phyloP scores from a whole-genome alignment of 2,888 invertebrate genomes.

The Malthinus seriepunctatus region DNA sequence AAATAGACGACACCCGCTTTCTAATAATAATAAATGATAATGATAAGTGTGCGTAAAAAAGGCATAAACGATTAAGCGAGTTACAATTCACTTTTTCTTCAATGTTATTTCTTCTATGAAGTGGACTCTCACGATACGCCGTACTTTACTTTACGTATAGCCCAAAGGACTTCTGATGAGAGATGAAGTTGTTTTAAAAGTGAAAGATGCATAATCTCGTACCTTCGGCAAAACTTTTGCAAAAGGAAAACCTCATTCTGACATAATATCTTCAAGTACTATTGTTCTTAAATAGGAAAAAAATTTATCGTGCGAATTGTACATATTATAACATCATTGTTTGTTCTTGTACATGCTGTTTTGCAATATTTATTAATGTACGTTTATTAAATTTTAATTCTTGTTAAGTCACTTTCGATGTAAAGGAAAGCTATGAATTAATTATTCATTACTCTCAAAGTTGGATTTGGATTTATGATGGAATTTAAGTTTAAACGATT shows the following conservation, averaged over 20 bases:
- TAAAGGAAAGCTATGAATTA: too few relatives aligned
- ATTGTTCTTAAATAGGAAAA: slow-evolving; percentile 1
- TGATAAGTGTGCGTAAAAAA: too few relatives aligned
- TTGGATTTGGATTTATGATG: too few relatives aligned
- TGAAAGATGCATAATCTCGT: not conserved
- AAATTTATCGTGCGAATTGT: not conserved
- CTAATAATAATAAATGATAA: not conserved
- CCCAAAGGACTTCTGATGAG: not conserved
- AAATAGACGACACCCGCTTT: not conserved
- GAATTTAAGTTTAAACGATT: too few relatives aligned
- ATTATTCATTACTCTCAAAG: too few relatives aligned
- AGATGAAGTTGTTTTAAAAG: slow-evolving; percentile 3
- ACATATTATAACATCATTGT: slow-evolving; percentile 3
- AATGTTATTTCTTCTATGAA: too few relatives aligned
- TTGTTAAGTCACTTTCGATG: too few relatives aligned
- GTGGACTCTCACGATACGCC: too few relatives aligned
- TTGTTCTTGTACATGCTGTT: not conserved
- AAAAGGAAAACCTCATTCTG: not conserved
- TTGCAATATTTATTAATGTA: not conserved
- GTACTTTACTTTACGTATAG: not conserved
- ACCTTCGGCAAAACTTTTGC: not conserved
- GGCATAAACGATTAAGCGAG: too few relatives aligned
- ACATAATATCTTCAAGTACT: slow-evolving; percentile 1
- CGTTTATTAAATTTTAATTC: too few relatives aligned
- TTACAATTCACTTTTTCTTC: too few relatives aligned